phyloP scores from a whole-genome alignment of 2,113 vertebrate species.

The Arvicanthis niloticus region DNA sequence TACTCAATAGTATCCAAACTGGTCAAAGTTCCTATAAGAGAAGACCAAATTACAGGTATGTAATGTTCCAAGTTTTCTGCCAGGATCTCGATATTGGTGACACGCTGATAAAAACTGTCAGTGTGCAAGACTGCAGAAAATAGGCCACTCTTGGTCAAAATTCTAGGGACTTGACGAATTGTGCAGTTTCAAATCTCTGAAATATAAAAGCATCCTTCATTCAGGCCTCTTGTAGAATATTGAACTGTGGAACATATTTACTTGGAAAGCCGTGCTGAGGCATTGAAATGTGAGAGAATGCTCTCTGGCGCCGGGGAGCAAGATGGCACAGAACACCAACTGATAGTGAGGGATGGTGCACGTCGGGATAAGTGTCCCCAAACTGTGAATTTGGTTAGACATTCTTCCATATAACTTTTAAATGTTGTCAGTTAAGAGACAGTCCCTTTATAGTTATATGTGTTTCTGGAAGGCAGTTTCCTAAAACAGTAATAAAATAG shows the following conservation, averaged over 20 bases:
- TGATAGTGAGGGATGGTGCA: neutral
- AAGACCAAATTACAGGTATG: constrained; percentile 76
- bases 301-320: neutral
- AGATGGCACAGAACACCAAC: neutral
- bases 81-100: constrained; percentile 69
- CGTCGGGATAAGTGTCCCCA: neutral
- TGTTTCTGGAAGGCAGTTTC: constrained; percentile 53
- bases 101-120: constrained; percentile 71
- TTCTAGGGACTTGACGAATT: constrained; percentile 48
- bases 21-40: constrained; percentile 67
- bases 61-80: constrained; percentile 74
- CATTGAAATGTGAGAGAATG: constrained; percentile 49
- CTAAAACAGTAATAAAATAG: constrained; percentile 52
- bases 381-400: neutral
- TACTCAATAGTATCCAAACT: constrained; percentile 64
- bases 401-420: neutral
- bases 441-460: neutral
- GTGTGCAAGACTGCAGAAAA: constrained; percentile 62
- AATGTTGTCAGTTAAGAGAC: constrained; percentile 32
- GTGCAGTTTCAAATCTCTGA: constrained; percentile 38
- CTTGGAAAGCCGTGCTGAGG: constrained; percentile 28
- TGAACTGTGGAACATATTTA: neutral
- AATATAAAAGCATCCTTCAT: constrained; percentile 57
- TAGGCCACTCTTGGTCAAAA: constrained; percentile 57
- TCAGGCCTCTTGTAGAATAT: constrained; percentile 32